Evolutionary conservation across 2,113 vertebrate species (phyloP).

Genomic region (Silurus asotus): DNA sequence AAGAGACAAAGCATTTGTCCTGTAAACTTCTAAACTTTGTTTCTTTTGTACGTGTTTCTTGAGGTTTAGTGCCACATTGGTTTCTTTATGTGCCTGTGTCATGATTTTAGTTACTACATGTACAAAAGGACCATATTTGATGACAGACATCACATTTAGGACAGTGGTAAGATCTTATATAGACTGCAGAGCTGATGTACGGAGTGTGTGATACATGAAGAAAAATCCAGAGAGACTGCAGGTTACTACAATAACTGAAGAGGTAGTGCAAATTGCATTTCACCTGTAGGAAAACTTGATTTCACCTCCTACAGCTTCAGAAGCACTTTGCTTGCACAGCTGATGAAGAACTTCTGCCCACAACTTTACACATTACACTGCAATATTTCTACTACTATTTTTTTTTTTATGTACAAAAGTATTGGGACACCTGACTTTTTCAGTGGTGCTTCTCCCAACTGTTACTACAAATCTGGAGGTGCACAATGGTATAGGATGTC

Average conservation of each 20-base stretch:
- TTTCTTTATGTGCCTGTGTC: neutral
- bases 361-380: neutral
- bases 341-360: neutral
- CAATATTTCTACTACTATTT: neutral
- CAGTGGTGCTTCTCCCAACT: no score
- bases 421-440: no score
- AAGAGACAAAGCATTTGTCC: neutral
- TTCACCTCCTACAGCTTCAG: neutral
- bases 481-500: no score
- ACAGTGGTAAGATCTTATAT: neutral
- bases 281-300: neutral
- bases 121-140: neutral
- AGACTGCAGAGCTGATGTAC: neutral
- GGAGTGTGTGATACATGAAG: neutral
- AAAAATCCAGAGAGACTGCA: neutral
- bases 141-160: neutral
- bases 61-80: neutral
- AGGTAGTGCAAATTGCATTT: neutral
- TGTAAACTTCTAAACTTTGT: neutral
- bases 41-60: neutral
- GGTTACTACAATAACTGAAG: slow-evolving; percentile 16
- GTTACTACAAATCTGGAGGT: no score
- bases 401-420: neutral
- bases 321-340: slow-evolving; percentile 4
- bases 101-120: neutral